Percentiles rank a stretch among this genome's conserved stretches.
These are phyloP conservation scores for Trissonchulus latispiculum DNA, from an alignment of 2,888 invertebrate species.

Conservation along the genomic window DNA sequence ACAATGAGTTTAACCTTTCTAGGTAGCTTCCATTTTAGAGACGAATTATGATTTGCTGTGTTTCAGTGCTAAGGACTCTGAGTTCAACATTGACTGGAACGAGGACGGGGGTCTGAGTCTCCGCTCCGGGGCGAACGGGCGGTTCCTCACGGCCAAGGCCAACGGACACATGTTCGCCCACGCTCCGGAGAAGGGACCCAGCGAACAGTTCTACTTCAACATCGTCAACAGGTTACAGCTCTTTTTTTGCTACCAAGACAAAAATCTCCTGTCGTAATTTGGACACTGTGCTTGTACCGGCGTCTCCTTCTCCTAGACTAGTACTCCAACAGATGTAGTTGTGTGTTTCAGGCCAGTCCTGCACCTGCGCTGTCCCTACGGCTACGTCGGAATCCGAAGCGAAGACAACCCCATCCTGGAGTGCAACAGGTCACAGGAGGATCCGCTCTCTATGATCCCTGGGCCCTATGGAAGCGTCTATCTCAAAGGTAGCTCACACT, in stretches of 20 bases:
- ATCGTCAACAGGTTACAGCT: conserved; percentile 17
- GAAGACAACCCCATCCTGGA: not conserved
- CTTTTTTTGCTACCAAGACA: no score
- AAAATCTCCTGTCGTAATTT: no score
- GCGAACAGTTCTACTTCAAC: conserved; percentile 10
- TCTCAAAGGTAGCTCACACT: conserved; percentile 14
- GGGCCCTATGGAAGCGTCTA: conserved; percentile 12
- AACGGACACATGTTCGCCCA: conserved; percentile 16
- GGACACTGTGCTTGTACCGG: no score
- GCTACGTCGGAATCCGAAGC: conserved; percentile 10
- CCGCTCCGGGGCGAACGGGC: not conserved
- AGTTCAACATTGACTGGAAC: conserved; percentile 17
- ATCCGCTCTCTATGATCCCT: conserved; percentile 9
- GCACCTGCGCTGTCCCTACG: conserved; percentile 4
- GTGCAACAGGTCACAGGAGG: conserved; percentile 1
- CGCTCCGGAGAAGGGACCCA: not conserved
- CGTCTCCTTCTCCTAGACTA: no score
- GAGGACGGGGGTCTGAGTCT: conserved; percentile 5
- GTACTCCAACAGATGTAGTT: no score
- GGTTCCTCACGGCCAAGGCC: conserved; percentile 15
- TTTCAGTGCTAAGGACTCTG: not conserved
- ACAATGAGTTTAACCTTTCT: no score
- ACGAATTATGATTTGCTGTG: no score
- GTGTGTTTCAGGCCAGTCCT: conserved; percentile 11
- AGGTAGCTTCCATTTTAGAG: no score